phyloP scores from a whole-genome alignment of 2,888 invertebrate genomes.

The Habrosyne pyritoides region DNA sequence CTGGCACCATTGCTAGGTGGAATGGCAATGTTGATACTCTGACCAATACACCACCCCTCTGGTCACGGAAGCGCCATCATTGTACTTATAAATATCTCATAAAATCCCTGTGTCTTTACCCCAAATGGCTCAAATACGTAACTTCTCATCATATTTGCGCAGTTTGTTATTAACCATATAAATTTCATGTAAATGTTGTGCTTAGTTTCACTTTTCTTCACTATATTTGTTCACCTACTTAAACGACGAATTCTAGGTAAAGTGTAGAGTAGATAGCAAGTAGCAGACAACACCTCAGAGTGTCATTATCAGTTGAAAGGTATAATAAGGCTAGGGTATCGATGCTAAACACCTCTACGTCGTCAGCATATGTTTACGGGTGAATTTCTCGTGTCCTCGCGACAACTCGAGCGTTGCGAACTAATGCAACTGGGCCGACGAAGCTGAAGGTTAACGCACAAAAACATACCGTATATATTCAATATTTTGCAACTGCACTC shows the following conservation, averaged over 20 bases:
- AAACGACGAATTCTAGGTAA: not conserved
- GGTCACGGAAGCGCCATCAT: no score
- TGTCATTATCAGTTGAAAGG: conserved; percentile 23
- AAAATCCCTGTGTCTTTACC: no score
- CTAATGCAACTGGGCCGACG: conserved; percentile 76
- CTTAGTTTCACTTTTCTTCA: not conserved
- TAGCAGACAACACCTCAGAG: conserved; percentile 4
- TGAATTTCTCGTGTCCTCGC: conserved; percentile 69
- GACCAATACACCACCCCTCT: no score
- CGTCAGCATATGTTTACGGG: conserved; percentile 26
- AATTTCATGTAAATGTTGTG: not conserved
- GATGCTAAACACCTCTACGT: conserved; percentile 19
- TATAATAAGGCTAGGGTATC: conserved; percentile 26
- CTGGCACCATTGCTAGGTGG: no score
- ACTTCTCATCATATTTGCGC: no score
- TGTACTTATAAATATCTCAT: no score
- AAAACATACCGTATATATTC: conserved; percentile 69
- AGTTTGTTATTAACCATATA: no score
- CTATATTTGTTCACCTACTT: not conserved
- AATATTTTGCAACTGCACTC: conserved; percentile 77
- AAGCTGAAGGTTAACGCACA: conserved; percentile 75
- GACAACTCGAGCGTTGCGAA: conserved; percentile 74
- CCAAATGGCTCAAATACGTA: no score
- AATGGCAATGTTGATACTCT: no score
- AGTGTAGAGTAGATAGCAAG: not conserved